phyloP scores from a whole-genome alignment of 2,797 vertebrate genomes.

The Martes flavigula region DNA sequence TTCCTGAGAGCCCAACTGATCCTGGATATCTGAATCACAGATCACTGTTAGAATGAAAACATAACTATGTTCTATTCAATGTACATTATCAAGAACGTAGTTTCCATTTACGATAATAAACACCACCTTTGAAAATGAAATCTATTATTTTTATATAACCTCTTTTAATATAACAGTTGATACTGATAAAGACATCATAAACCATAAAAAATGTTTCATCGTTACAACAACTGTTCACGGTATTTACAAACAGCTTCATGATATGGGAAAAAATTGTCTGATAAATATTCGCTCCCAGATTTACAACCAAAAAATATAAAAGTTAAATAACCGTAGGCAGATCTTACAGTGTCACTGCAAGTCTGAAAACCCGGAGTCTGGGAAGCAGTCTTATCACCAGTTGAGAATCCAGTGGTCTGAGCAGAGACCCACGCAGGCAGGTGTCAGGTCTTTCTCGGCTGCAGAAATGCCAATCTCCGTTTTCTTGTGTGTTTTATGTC shows the following conservation, averaged over 20 bases:
- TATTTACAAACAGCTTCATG: slow-evolving; percentile 27
- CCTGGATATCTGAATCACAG: not conserved
- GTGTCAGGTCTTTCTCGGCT: not conserved
- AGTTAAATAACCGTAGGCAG: not conserved
- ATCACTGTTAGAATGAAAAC: not conserved
- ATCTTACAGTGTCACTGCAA: not conserved
- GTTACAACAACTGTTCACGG: not conserved
- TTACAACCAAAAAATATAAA: not conserved
- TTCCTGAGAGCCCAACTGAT: not conserved
- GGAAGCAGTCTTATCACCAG: not conserved
- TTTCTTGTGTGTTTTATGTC: not conserved
- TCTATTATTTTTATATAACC: not conserved
- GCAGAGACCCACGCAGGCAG: not conserved
- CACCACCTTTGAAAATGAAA: slow-evolving; percentile 30
- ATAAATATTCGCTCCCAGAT: not conserved
- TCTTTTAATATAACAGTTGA: not conserved
- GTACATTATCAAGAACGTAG: not conserved
- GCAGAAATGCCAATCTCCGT: not conserved
- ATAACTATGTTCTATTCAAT: not conserved
- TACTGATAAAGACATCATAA: not conserved
- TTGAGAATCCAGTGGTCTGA: not conserved
- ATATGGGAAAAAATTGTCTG: not conserved
- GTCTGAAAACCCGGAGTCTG: not conserved
- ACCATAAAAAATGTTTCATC: not conserved
- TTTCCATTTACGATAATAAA: not conserved